Percentiles rank a stretch among this genome's conserved stretches.
phyloP scores from a whole-genome alignment of 2,888 invertebrate genomes.

The Branchipolynoe longqiensis region DNA sequence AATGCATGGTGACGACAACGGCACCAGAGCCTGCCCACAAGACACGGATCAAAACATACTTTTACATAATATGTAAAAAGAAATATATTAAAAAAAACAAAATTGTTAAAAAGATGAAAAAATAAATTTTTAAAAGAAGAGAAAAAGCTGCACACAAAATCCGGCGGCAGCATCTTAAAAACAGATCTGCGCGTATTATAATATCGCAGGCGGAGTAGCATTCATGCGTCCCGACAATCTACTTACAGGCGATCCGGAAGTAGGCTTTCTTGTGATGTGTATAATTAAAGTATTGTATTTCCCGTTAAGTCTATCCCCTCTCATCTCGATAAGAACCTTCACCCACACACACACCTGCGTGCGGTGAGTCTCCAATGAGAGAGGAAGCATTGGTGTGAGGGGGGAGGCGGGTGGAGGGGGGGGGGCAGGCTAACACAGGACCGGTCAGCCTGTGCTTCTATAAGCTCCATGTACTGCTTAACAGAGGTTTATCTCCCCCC shows the following conservation, averaged over 20 bases:
- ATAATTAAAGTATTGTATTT: conserved; percentile 54
- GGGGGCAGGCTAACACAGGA: no score
- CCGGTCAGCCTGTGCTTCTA: conserved; percentile 8
- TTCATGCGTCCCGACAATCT: conserved; percentile 16
- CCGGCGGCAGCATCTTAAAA: no score
- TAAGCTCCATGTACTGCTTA: conserved; percentile 11
- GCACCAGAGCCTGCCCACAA: conserved; percentile 35
- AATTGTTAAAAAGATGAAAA: no score
- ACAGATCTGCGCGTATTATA: no score
- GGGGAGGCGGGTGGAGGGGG: no score
- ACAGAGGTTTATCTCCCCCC: conserved; percentile 11
- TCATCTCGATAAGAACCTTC: conserved; percentile 25
- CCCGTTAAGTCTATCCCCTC: conserved; percentile 43
- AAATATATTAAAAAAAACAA: not conserved
- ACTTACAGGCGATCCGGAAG: conserved; percentile 18
- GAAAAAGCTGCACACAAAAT: no score
- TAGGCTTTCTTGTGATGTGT: conserved; percentile 26
- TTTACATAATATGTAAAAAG: conserved; percentile 25
- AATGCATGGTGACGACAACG: conserved; percentile 21
- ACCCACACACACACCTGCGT: conserved; percentile 8
- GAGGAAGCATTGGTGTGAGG: no score
- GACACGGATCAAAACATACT: conserved; percentile 19
- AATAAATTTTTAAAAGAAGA: no score
- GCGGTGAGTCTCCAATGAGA: conserved; percentile 4
- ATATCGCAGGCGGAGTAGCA: not conserved